Evolutionary conservation across 2,888 invertebrate species (phyloP), one percentile per base, ranked within the genome.

Genomic region (Nephrotoma flavescens): DNA sequence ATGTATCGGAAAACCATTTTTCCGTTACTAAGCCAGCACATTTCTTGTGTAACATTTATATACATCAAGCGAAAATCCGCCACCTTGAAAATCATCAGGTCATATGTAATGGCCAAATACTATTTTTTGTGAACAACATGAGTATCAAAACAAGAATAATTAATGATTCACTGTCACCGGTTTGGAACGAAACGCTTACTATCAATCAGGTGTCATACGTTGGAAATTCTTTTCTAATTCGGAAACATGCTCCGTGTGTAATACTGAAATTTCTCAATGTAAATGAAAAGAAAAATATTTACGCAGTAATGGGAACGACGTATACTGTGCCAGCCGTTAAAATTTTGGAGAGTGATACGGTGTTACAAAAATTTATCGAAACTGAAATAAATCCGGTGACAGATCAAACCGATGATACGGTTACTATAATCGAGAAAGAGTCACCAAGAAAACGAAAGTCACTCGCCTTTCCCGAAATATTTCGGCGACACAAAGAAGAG

Each of bases 51-150:
- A 92, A 94, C 31, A 93, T 93, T 0, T 95, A 95, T 89, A 92
- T 96, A 88, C 95, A 95, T 89, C 94, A 94, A 91, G 96, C 95
- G 0, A 94, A 94, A 90, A 91, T 96, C 57, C 92, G 92, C 15
- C 92, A 92, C 0, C 93, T 93, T 1, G 91, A 91, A 88, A 94
- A 94, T 87, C 90, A 90, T 31, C 91, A 91, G 6, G 93, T 93
- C 0, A 90, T 93, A 41, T 92, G 93, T 44, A 93, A 94, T 90
- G 92, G 94, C 0, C 89, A 90, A 86, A 71, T 91, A 0, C 88
- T 89, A 2, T 87, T 90, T 0, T 87, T 89, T 4, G 89, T 90
- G 42, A 89, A 88, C 0, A 88, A 89, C 0, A 88, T 89, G n/a
- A 87, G 88, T 1, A 45, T 86, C 7, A 19, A 9, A 6, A 87